phyloP scores from a whole-genome alignment of 1,140 invertebrate species.

The Orius insidiosus region DNA sequence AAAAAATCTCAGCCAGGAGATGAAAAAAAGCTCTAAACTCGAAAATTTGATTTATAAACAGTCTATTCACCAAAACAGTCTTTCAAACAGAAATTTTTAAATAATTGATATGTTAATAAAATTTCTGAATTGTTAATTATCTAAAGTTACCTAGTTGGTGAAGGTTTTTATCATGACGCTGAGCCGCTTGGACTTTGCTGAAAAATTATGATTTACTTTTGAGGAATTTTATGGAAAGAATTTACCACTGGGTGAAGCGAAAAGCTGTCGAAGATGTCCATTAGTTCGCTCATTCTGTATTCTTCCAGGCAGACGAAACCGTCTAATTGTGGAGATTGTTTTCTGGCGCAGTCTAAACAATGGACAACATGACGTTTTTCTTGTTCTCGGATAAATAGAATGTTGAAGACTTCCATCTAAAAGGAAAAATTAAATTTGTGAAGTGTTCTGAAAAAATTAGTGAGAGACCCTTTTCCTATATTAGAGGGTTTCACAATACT shows the following conservation, averaged over 20 bases:
- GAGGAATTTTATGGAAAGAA: background rate
- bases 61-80: background rate
- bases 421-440: slow-evolving; percentile 23
- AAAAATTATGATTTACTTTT: slow-evolving; percentile 3
- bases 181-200: slow-evolving; percentile 11
- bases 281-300: slow-evolving; percentile 78
- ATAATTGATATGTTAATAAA: background rate
- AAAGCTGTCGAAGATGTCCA: slow-evolving; percentile 81
- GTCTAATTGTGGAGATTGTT: slow-evolving; percentile 62
- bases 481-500: too few species aligned
- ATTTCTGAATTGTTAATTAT: background rate
- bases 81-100: background rate
- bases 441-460: background rate
- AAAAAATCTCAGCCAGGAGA: background rate
- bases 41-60: background rate
- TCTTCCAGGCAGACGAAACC: slow-evolving; percentile 94
- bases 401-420: slow-evolving; percentile 93
- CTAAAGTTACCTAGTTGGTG: background rate
- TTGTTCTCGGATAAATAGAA: slow-evolving; percentile 91
- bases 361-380: slow-evolving; percentile 95
- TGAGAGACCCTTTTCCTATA: too few species aligned
- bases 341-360: slow-evolving; percentile 88
- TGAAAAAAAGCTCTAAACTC: background rate
- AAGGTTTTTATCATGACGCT: slow-evolving; percentile 1
- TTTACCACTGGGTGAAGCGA: slow-evolving; percentile 40